Evolutionary conservation across 2,113 vertebrate species (phyloP), one percentile per base, ranked within the genome.

Genomic region (Corythaeola cristata): DNA sequence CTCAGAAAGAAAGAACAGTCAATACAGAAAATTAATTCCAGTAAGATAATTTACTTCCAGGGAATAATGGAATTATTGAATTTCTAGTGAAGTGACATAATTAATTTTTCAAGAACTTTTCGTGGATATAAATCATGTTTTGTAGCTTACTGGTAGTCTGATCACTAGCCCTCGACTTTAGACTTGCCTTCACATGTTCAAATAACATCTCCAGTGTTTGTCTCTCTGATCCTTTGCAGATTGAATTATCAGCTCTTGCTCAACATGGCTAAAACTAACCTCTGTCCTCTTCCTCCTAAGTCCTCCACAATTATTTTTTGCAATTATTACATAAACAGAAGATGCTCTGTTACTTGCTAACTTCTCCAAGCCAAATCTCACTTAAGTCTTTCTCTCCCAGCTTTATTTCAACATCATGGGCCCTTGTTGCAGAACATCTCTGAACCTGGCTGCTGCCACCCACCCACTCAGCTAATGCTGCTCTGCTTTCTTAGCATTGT

Each of bases 11-110:
- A 90, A 85, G 73, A 93, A 52, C 24, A 79, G n/a, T 78, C 89
- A 93, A 93, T 71, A 92, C 20, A 83, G 55, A 92, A 96, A 96
- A 91, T 66, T 91, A 93, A 97, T 92, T 92, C 63, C 67, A 92
- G 67, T 12, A 90, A 76, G 45, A 59, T 62, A 64, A 83, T 92
- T 95, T 93, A 55, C 49, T 91, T 91, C 23, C 37, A 90, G 77
- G 60, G 83, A 85, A 83, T 53, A 95, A 95, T 64, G 44, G 58
- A 93, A 90, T 72, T 80, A 93, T 60, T 96, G 69, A 90, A 72
- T 84, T 95, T 85, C 62, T 77, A 53, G 55, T 69, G 52, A 94
- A 86, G 37, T 73, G 9, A 62, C 21, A 58, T 44, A 88, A 97
- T 85, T 89, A 74, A 39, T 68, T 90, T 82, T 85, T 75, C 55